Base-by-base conservation (phyloP, 2,797 vertebrate genomes). In the Discoglossus pictus region DNA sequence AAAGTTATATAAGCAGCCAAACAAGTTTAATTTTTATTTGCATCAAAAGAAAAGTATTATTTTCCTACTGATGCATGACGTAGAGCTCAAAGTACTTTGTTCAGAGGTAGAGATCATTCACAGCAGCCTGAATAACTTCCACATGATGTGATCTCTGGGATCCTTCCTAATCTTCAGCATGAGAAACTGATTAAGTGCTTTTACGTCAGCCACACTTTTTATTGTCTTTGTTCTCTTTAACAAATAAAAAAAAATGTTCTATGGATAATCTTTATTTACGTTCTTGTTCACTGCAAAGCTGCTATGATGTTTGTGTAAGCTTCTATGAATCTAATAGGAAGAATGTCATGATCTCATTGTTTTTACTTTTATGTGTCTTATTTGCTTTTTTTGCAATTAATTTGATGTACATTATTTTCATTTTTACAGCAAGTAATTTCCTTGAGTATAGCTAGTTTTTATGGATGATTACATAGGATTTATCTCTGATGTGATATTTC, bases 111-210 rank as follows among this genome's bases (percentile, higher is more conserved):
- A 25, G 31, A 48, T 44, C 34, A 54, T 61, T 80, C 77, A 65
- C 74, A 74, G 75, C 73, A 70, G 35, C 60, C 59, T 67, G 74
- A 77, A 81, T 80, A 79, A 73, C 65, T 50, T 79, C 74, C 73
- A 72, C 76, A 76, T 76, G 74, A 81, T 80, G 43, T 70, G 23
- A 61, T 63, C 17, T 31, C 42, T 55, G 75, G 68, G 61, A 78
- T 76, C 71, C 60, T 60, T 74, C 68, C 59, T 88, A 82, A 86
- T 86, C 82, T 84, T 77, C 74, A 76, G 67, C 84, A 86, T 77
- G 74, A 86, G 83, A 78, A 90, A 81, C 74, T 11, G 71, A 86
- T 90, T 87, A 86, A 75, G 80, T 64, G 38, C 67, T 83, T 74
- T 76, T 78, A 70, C 59, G 67, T 62, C 60, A 70, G 36, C 20